Conservation (phyloP, 2,888 invertebrate genomes). For the Archips crataeganus region DNA sequence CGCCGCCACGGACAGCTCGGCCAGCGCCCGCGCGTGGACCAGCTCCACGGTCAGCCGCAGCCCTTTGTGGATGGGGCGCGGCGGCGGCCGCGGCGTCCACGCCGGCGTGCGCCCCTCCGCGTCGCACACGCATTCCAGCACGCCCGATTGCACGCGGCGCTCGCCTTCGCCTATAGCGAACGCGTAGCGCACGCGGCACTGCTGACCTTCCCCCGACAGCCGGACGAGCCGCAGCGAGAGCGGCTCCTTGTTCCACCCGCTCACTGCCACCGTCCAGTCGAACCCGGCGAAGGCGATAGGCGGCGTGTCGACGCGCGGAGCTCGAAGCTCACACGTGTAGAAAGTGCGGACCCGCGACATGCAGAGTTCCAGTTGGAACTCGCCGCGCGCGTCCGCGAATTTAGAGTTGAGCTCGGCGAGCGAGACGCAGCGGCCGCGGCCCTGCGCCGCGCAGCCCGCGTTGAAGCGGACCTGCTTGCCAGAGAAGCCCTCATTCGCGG, state of each 20-base stretch:
- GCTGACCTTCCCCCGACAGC: conserved; percentile 93
- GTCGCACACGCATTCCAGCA: conserved; percentile 89
- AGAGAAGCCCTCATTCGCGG: conserved; percentile 92
- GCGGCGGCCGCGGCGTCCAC: conserved; percentile 88
- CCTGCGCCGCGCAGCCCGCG: conserved; percentile 89
- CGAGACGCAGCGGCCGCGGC: conserved; percentile 90
- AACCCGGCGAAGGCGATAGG: conserved; percentile 92
- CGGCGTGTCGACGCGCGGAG: conserved; percentile 84
- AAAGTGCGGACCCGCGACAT: conserved; percentile 91
- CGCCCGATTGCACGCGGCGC: conserved; percentile 88
- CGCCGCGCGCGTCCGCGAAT: conserved; percentile 92
- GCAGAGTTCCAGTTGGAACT: conserved; percentile 92
- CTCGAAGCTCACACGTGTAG: conserved; percentile 90
- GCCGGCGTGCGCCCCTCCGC: conserved; percentile 89
- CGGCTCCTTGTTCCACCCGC: conserved; percentile 86
- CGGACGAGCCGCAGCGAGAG: conserved; percentile 87
- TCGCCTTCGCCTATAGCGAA: conserved; percentile 89
- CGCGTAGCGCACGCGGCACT: conserved; percentile 90
- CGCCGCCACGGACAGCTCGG: conserved; percentile 83
- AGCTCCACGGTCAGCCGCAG: conserved; percentile 90
- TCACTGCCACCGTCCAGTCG: conserved; percentile 91
- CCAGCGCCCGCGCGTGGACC: conserved; percentile 88
- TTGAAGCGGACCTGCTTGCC: conserved; percentile 90
- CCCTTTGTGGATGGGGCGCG: conserved; percentile 87
- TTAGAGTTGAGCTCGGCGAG: conserved; percentile 89